Evolutionary conservation across 2,113 vertebrate genomes (phyloP).

Genomic region (Campylomormyrus tamandua): DNA sequence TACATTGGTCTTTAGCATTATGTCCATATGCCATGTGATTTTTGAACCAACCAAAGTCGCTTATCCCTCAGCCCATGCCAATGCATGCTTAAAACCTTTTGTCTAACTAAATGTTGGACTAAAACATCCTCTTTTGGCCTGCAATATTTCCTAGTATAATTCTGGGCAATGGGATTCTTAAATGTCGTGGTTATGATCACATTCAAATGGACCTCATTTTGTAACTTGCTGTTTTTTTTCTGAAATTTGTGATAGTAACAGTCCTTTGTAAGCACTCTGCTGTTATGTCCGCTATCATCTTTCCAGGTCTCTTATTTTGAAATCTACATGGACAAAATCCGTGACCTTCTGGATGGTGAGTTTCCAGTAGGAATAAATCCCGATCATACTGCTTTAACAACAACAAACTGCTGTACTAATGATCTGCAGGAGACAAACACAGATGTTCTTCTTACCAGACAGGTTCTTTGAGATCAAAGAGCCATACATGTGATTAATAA

Average conservation of each 20-base stretch:
- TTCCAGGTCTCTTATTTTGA: conserved; percentile 91
- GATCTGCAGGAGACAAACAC: not conserved
- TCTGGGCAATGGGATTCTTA: not conserved
- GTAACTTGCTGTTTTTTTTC: not conserved
- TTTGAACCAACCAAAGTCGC: not conserved
- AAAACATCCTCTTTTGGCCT: not conserved
- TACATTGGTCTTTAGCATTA: not conserved
- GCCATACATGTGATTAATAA: not conserved
- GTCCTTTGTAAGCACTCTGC: not conserved
- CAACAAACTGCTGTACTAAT: not conserved
- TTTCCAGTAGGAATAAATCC: conserved; percentile 17
- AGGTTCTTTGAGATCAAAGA: not conserved
- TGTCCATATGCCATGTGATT: not conserved
- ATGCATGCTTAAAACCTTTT: not conserved
- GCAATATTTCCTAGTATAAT: not conserved
- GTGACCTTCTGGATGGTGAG: conserved; percentile 87
- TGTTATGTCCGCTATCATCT: conserved; percentile 13
- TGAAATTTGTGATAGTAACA: not conserved
- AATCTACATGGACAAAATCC: conserved; percentile 95
- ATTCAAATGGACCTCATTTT: not conserved
- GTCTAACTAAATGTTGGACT: not conserved
- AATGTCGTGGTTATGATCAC: not conserved
- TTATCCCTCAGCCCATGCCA: not conserved
- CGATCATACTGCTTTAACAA: not conserved
- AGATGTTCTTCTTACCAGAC: not conserved